Evolutionary conservation across 2,888 invertebrate species (phyloP).

Genomic region (Enoplolaimus lenunculus): DNA sequence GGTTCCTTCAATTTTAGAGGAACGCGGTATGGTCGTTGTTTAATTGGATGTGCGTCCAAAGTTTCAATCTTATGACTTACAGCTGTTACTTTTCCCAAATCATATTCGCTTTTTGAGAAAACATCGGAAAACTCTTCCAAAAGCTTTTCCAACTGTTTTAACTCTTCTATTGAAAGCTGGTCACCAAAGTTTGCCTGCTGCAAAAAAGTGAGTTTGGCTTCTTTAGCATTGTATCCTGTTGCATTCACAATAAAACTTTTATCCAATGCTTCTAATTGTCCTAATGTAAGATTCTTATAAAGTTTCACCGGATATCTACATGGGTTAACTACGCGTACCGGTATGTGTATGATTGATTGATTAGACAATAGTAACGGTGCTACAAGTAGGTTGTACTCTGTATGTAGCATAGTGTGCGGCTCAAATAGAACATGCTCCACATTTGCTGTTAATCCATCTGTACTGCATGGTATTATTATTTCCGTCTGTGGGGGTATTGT

Average conservation of each 20-base stretch:
- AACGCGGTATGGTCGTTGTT: constrained; percentile 10
- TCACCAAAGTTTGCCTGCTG: no score
- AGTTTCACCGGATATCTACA: not conserved
- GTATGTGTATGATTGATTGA: no score
- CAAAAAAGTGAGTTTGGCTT: not conserved
- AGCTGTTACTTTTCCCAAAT: not conserved
- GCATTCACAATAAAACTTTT: not conserved
- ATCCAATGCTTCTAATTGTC: not conserved
- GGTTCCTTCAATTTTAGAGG: not conserved
- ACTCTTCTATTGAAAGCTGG: no score
- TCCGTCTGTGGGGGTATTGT: no score
- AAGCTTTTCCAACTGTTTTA: not conserved
- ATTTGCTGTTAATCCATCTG: no score
- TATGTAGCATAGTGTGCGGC: no score
- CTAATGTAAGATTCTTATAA: not conserved
- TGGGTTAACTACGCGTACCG: no score
- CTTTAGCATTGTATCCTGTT: not conserved
- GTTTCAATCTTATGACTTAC: not conserved
- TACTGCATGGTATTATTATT: no score
- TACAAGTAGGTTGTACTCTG: no score
- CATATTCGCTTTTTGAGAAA: not conserved
- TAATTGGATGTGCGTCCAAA: constrained; percentile 4
- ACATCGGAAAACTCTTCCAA: not conserved
- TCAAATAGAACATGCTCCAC: no score
- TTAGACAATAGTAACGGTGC: no score